Base-by-base conservation (phyloP, 1,140 invertebrate genomes). In the Pachypeltis micranthus region DNA sequence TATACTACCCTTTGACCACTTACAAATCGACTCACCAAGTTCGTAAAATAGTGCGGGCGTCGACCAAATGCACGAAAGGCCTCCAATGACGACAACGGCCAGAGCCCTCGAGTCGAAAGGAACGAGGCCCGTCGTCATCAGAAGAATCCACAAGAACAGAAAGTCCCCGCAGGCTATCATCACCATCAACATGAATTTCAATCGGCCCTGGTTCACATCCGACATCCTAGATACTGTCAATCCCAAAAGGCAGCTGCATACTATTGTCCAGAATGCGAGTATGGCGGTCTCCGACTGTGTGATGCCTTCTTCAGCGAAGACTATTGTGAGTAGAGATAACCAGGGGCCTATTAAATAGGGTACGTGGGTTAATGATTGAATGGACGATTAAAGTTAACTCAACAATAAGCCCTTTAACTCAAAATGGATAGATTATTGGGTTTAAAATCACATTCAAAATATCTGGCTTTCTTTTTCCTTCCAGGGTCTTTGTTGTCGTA, bases 11-110 rank as follows among this genome's bases (percentile, higher is more conserved):
- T n/a, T n/a, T n/a, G n/a, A n/a, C n/a, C n/a, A n/a, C n/a, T 39
- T 39, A 10, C 34, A 39, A 39, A 39, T n/a, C 34, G 34, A 21
- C 47, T 51, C 26, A 57, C 24, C 73, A 44, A 79, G 68, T 67
- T 80, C 77, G 55, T 74, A 73, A 66, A 77, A 79, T 14, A 80
- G 67, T 1, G 79, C 76, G 0, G 72, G 69, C 1, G 74, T 72
- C 14, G 76, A 74, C 70, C 76, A 77, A 39, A 76, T 74, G 57
- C 73, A 71, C 10, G 77, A 69, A 44, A 77, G 69, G 16, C 72
- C 76, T 10, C 75, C 62, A 27, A 76, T 70, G 3, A 75, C 72
- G 24, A 71, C 70, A 21, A 66, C 44, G 25, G 54, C 60, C n/a
- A 60, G 31, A 21, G 28, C 54, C 64, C 63, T 63, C 62, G 65